phyloP scores from a whole-genome alignment of 2,888 invertebrate genomes.

The Caenorhabditis sp. region DNA sequence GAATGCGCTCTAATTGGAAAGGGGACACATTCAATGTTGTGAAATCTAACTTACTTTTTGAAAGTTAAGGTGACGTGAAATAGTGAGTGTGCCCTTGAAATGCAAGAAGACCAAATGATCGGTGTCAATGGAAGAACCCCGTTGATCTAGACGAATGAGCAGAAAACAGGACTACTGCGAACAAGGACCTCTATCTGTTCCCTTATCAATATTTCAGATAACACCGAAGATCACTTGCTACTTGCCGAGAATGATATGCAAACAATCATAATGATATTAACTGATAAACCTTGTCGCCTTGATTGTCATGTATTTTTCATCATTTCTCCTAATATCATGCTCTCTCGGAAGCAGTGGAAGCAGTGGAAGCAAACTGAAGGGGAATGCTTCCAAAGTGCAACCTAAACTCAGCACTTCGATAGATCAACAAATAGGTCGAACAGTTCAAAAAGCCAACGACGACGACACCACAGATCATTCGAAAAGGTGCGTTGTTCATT shows the following conservation, averaged over 20 bases:
- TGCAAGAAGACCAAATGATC: background rate
- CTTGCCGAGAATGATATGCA: background rate
- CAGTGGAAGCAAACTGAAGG: background rate
- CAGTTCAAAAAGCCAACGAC: slow-evolving; percentile 6
- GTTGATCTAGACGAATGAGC: too few species aligned
- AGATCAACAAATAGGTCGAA: background rate
- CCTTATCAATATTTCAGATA: background rate
- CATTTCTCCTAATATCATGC: background rate
- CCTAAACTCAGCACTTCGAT: background rate
- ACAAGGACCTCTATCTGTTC: background rate
- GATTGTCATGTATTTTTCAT: background rate
- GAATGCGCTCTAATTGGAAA: background rate
- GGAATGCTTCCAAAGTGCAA: background rate
- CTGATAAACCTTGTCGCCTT: background rate
- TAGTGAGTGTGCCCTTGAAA: background rate
- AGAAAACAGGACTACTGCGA: background rate
- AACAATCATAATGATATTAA: slow-evolving; percentile 9
- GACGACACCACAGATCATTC: background rate
- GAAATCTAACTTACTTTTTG: too few species aligned
- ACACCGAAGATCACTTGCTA: slow-evolving; percentile 7
- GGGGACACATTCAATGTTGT: too few species aligned
- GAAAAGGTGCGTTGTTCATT: background rate
- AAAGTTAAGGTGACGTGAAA: background rate
- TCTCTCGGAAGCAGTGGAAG: background rate
- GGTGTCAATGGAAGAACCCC: background rate